These are phyloP conservation scores for Lontra canadensis DNA, from an alignment of 2,113 vertebrate genomes.

Conservation along the genomic window DNA sequence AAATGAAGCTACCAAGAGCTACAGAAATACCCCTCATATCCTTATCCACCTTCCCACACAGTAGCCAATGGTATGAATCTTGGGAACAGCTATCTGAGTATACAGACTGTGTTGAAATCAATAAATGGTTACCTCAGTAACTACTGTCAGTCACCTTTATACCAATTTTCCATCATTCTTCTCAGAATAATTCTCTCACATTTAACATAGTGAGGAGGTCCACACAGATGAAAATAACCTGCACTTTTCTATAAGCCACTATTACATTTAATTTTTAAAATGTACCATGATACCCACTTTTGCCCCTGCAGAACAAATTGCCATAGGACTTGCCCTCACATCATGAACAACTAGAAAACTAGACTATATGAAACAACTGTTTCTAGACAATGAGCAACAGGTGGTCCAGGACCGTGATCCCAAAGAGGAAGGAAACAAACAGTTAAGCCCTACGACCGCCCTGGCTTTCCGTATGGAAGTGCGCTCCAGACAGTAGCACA, in stretches of 20 bases:
- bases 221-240: constrained; percentile 28
- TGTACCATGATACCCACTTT: not conserved
- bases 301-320: not conserved
- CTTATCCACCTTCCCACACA: constrained; percentile 3
- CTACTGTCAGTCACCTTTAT: constrained; percentile 20
- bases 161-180: constrained; percentile 10
- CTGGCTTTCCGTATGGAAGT: not conserved
- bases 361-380: not conserved
- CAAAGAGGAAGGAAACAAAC: not conserved
- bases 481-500: not conserved
- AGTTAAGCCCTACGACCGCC: not conserved
- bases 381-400: not conserved
- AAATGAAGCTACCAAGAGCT: constrained; percentile 5
- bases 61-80: not conserved
- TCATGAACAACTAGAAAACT: not conserved
- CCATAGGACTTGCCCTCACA: not conserved
- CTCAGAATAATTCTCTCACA: constrained; percentile 21
- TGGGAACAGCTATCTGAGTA: not conserved
- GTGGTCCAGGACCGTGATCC: not conserved
- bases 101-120: constrained; percentile 9
- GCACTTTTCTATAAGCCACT: not conserved
- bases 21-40: constrained; percentile 29
- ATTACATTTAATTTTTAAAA: constrained; percentile 9
- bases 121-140: constrained; percentile 7
- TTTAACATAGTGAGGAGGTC: constrained; percentile 19